These are phyloP conservation scores for Serinus canaria DNA, from an alignment of 2,113 vertebrate species.

Conservation along the genomic window DNA sequence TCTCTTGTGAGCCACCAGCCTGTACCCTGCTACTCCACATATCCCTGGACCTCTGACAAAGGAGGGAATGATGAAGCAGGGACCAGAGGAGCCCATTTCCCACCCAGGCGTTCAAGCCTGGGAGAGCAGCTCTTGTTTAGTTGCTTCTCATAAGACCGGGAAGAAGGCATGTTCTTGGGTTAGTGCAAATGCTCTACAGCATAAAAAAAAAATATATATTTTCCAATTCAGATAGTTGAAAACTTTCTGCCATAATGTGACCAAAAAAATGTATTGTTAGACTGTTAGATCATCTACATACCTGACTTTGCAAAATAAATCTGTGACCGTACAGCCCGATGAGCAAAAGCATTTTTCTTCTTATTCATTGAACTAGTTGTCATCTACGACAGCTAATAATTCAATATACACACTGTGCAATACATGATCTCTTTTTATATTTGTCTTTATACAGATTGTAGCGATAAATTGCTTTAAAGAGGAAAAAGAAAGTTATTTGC, in stretches of 20 bases:
- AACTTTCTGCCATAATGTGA: not conserved
- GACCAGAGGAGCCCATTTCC: not conserved
- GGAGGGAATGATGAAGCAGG: not conserved
- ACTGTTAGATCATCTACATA: not conserved
- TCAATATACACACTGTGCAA: not conserved
- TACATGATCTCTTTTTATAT: not conserved
- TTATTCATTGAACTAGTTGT: not conserved
- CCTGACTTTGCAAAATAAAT: not conserved
- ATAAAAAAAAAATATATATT: not conserved
- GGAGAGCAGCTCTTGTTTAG: not conserved
- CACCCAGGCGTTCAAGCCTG: rapidly evolving
- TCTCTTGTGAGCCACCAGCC: not conserved
- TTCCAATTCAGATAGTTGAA: not conserved
- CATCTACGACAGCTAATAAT: not conserved
- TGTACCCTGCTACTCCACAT: rapidly evolving
- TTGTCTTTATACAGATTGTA: not conserved
- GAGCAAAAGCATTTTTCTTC: slow-evolving; percentile 6
- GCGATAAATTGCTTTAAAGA: not conserved
- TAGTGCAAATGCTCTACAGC: not conserved
- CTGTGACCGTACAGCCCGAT: not conserved
- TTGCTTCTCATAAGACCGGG: not conserved
- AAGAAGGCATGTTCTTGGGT: not conserved
- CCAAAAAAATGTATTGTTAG: not conserved
- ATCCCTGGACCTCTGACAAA: not conserved
- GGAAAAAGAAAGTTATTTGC: not conserved